Evolutionary conservation across 2,113 vertebrate genomes (phyloP).

Genomic region (Cyanistes caeruleus): DNA sequence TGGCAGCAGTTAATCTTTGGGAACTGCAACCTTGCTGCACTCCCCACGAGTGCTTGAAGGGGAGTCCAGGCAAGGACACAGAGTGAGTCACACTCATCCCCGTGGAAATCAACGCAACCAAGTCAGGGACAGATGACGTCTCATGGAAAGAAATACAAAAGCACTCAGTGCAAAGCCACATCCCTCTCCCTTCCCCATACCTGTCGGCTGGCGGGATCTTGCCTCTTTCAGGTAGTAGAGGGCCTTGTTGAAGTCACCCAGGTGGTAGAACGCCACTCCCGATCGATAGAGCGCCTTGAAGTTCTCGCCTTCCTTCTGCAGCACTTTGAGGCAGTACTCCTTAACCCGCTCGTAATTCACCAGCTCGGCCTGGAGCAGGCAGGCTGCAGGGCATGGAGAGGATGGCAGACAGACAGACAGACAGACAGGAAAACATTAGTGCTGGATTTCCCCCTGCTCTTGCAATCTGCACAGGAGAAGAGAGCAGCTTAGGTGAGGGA

Average conservation of each 20-base stretch:
- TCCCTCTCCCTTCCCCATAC: conserved; percentile 54
- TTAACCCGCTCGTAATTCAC: conserved; percentile 98
- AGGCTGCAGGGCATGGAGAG: conserved; percentile 76
- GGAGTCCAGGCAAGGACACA: not conserved
- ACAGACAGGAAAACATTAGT: not conserved
- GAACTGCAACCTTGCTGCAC: not conserved
- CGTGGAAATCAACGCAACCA: not conserved
- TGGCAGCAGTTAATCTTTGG: not conserved
- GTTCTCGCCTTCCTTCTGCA: conserved; percentile 95
- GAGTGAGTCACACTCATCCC: not conserved
- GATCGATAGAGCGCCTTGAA: conserved; percentile 98
- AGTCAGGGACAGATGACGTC: not conserved
- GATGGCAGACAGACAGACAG: not conserved
- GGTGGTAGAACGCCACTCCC: conserved; percentile 96
- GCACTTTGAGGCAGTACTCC: conserved; percentile 97
- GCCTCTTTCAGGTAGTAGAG: conserved; percentile 98
- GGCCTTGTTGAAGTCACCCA: conserved; percentile 96
- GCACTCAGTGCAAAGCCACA: not conserved
- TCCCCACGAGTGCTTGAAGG: not conserved
- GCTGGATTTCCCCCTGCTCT: not conserved
- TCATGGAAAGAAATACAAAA: not conserved
- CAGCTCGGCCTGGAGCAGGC: conserved; percentile 96
- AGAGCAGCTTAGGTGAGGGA: conserved; percentile 26
- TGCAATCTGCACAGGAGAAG: not conserved
- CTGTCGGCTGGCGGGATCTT: conserved; percentile 92